Evolutionary conservation across 2,888 invertebrate genomes (phyloP), one percentile per base, ranked within the genome.

Genomic region (Lissonota sp.): DNA sequence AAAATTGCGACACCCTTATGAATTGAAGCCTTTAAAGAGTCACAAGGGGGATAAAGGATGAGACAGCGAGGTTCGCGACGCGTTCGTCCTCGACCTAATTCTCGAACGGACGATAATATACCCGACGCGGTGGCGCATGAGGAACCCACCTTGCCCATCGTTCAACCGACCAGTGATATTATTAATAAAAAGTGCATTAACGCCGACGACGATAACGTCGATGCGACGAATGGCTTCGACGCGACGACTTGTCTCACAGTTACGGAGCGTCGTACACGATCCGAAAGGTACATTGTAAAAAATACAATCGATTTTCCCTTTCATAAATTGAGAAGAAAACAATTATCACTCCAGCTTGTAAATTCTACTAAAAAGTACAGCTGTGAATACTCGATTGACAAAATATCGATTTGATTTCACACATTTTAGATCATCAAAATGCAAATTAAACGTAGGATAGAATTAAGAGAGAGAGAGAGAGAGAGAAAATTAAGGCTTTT

Each of bases 261-360:
- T 73, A 83, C 84, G 64, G 87, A 88, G 75, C 86, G 88, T 53
- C 88, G 90, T 57, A 89, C 90, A 26, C 88, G 88, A 74, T 92
- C 91, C 16, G 91, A 92, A 87, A 92, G 91, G 92, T 92, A 91
- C 76, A 70, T 71, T 58, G 39, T 44, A 16, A 12, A 44, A 37
- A 64, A 58, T 7, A 12, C 44, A 55, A 69, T 80, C 77, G 26
- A 58, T 74, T 46, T 72, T 77, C 67, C 42, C 69, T 26, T 39
- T n/a, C n/a, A n/a, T 12, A 39, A 3, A 26, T 26, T 26, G 26
- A 26, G 26, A 26, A 26, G 3, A 26, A 26, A 26, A 26, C n/a
- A 26, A 26, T 26, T 26, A 3, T 2, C 26, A 26, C n/a, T n/a
- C n/a, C n/a, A 26, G 3, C 26, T 26, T 26, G 3, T 26, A 2